Base-by-base conservation (phyloP, 2,888 invertebrate species). In the Nomada ruficornis region DNA sequence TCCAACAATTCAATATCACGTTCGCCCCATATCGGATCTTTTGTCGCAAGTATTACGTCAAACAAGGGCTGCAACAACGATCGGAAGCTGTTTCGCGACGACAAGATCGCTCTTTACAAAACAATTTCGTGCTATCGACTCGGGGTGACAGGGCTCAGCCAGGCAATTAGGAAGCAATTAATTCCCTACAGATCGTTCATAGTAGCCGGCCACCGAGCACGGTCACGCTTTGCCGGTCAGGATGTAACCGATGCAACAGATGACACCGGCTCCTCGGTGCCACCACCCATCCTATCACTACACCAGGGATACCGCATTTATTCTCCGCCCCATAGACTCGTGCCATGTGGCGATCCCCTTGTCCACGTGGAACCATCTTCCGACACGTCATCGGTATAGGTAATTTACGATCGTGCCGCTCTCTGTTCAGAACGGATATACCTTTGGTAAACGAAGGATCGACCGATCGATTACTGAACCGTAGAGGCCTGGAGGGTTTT, bases 221-320 rank as follows among this genome's bases (percentile, higher is more conserved):
- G 80, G 89, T 82, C 86, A 91, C 89, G 90, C 85, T 89, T 71
- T 77, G 86, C 71, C 81, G 88, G 69, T 72, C 87, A 80, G 83
- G 82, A 87, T 80, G 87, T 89, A 91, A 92, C 91, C 91, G 91
- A 92, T 91, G 91, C 91, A 92, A 92, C 91, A 92, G 91, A 92
- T 92, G 91, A 92, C 92, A 92, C 91, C 86, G 85, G 86, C 88
- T 90, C 88, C 83, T 89, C 85, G 82, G 83, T 85, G 82, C 78
- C 83, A 80, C 83, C 85, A 82, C 80, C 82, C 85, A 69, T 20
- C 71, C 88, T 85, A 88, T 88, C 84, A 77, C 72, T 84, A 86
- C 76, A 68, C 54, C 52, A 62, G 55, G 80, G 83, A 84, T 85
- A 85, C 86, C 87, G 80, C 83, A 80, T 78, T 87, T 77, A 86